Conservation (phyloP, 2,113 vertebrate species). For the Prochilodus magdalenae region DNA sequence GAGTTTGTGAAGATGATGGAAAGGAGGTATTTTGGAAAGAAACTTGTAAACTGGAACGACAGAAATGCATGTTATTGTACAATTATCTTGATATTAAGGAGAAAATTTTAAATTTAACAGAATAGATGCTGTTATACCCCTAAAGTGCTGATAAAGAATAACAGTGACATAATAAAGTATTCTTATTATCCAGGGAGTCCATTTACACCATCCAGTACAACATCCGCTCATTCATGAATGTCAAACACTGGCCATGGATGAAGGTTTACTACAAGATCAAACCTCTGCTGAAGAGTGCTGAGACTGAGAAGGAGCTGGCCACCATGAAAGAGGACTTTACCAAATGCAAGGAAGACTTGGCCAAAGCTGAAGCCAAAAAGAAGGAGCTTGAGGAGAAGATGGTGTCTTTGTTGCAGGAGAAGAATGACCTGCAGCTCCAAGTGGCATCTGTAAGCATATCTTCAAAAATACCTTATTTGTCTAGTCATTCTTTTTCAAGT, state of each 20-base stretch:
- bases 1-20: conserved; percentile 69
- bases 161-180: background rate
- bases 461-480: background rate
- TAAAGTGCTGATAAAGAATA: too few species aligned
- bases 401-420: conserved; percentile 47
- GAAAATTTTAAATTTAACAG: background rate
- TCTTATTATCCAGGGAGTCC: conserved; percentile 17
- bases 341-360: conserved; percentile 49
- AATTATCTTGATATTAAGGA: too few species aligned
- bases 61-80: background rate
- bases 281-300: conserved; percentile 58
- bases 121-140: too few species aligned
- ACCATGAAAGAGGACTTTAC: conserved; percentile 49
- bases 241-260: conserved; percentile 62
- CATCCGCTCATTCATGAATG: conserved; percentile 59
- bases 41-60: background rate
- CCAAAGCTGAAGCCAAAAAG: conserved; percentile 51
- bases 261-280: conserved; percentile 61
- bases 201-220: conserved; percentile 57
- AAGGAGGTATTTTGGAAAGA: conserved; percentile 70
- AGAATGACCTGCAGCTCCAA: conserved; percentile 57
- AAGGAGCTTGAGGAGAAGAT: conserved; percentile 39
- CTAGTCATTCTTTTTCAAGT: too few species aligned
- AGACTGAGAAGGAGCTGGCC: conserved; percentile 56
- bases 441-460: conserved; percentile 46